A percentile compares a stretch with the other conserved stretches of the same genome.
These are phyloP conservation scores for Rhinophrynus dorsalis DNA, from an alignment of 2,797 vertebrate genomes.

Conservation along the genomic window DNA sequence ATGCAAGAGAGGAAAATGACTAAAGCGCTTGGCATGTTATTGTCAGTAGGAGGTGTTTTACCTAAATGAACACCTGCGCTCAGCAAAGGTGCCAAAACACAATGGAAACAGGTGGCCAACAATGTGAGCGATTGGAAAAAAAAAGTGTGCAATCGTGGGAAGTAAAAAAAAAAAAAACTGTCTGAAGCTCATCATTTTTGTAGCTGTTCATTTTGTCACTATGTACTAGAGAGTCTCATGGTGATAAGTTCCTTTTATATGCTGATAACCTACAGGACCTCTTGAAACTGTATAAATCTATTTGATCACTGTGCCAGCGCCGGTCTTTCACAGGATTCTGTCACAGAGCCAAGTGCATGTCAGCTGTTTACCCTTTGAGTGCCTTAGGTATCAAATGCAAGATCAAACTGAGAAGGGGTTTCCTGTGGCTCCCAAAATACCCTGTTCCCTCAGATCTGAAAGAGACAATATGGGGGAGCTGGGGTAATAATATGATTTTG, in stretches of 20 bases:
- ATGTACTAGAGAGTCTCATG: slow-evolving; percentile 12
- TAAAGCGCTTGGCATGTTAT: slow-evolving; percentile 43
- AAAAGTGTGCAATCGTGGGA: slow-evolving; percentile 40
- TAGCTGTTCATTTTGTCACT: slow-evolving; percentile 17
- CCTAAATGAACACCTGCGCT: slow-evolving; percentile 47
- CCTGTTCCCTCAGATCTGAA: background rate
- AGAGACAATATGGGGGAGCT: no score
- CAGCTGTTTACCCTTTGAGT: background rate
- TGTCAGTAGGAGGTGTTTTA: slow-evolving; percentile 47
- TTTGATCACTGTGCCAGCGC: slow-evolving; percentile 27
- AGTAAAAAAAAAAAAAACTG: slow-evolving; percentile 26
- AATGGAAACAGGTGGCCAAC: slow-evolving; percentile 46
- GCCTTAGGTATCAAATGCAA: background rate
- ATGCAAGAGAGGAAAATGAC: slow-evolving; percentile 37
- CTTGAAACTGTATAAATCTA: background rate
- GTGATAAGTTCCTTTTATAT: slow-evolving; percentile 25
- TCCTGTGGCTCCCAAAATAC: background rate
- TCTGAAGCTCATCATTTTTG: slow-evolving; percentile 25
- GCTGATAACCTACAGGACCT: slow-evolving; percentile 13
- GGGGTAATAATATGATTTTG: no score
- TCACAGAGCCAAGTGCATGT: slow-evolving; percentile 6
- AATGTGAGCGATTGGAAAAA: slow-evolving; percentile 32
- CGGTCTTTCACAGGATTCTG: slow-evolving; percentile 18
- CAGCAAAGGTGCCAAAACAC: slow-evolving; percentile 48
- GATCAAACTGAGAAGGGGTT: background rate